Evolutionary conservation across 2,797 vertebrate species (phyloP), one percentile per base, ranked within the genome.

Genomic region (Perodicticus potto): DNA sequence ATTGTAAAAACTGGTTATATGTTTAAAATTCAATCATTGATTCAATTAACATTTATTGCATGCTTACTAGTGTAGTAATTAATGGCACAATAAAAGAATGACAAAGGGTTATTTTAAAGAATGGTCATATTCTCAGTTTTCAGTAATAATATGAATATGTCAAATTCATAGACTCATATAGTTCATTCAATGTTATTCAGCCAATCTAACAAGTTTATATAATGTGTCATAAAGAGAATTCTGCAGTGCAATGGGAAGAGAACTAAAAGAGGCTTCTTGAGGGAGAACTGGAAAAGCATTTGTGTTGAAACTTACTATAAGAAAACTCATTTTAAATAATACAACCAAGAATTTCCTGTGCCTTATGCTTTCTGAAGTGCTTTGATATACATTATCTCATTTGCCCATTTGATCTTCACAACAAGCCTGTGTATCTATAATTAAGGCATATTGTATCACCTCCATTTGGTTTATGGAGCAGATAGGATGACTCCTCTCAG

Each of bases 311-410:
- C 9, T 76, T 87, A 43, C 5, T 84, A 93, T 20, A 93, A 93
- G 57, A 89, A 85, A 93, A 82, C 45, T 49, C 49, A 92, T 81
- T 89, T 94, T 73, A 85, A 85, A 72, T 82, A n/a, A 91, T 84
- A 37, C 9, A 88, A 45, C 34, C 27, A 53, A 92, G 77, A 86
- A 63, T 96, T 86, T 34, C 29, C n/a, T 77, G 37, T 55, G 27
- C 37, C 80, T 83, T 93, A 77, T 83, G 84, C n/a, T 76, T 90
- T 63, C n/a, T 72, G 27, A 74, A 93, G 16, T 85, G 14, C 7
- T 78, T 91, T 90, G 77, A 40, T 13, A 72, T 55, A 59, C 10
- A 49, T 92, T 72, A 69, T 57, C 61, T 86, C 19, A 55, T 88
- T 80, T 93, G 29, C 32, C 27, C 25, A 80, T 85, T 77, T 73